Base-by-base conservation (phyloP, 64 coral and sea anemone species). In the Montipora sp. region DNA sequence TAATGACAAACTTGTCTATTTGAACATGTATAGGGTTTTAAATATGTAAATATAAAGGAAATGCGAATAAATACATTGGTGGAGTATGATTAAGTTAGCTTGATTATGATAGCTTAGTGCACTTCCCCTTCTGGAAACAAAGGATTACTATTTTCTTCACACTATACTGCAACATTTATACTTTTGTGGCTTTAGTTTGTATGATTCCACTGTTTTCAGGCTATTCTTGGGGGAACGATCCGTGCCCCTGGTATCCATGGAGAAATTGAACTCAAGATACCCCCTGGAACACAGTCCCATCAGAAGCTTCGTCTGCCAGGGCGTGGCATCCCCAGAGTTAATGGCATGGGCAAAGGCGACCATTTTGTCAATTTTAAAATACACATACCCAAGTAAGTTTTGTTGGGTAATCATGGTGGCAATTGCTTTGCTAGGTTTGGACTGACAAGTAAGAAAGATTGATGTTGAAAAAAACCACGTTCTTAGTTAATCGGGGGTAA, bases 221-320 rank as follows among this genome's bases (percentile, higher is more conserved):
- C 95, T 13, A 82, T 98, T 89, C 95, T 98, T 78, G 95, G 95
- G 43, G 95, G 95, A 7, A 88, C 77, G 3, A 83, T 98, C n/a
- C 81, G 91, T 13, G 77, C 88, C 21, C 95, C 95, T 44, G 95
- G 95, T 7, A 94, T 98, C 47, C 95, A 98, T 81, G 95, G 95
- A 70, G 95, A 98, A 20, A 87, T 98, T 61, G 92, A 98, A 75
- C 67, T 98, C 22, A 87, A 98, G 92, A 94, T 99, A 81, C 98
- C 98, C 13, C 80, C 91, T 58, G 98, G 98, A 3, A 99, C 98
- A 43, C 98, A 99, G 69, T 99, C 98, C n/a, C 98, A 99, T 73
- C 98, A 99, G 75, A 92, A 94, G 80, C 75, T 99, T 69, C 91
- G 98, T 3, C 79, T 98, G 16, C 85, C 59, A 47, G 92, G 90